Evolutionary conservation across 1,140 invertebrate species (phyloP).

Genomic region (Uloborus diversus): DNA sequence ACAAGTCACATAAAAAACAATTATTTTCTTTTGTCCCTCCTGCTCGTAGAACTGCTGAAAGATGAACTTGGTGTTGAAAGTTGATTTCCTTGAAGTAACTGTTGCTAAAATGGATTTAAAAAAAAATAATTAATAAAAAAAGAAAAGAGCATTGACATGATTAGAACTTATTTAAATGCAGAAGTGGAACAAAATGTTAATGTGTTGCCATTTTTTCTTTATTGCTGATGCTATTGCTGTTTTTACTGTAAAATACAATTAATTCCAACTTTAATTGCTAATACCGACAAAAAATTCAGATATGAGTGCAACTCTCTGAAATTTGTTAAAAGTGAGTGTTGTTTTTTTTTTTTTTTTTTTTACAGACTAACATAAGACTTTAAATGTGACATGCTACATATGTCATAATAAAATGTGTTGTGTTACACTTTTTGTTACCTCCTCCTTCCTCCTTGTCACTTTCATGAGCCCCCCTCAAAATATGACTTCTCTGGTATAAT

Average conservation of each 20-base stretch:
- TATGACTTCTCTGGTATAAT: no score
- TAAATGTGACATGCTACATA: no score
- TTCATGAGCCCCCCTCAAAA: no score
- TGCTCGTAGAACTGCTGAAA: background rate
- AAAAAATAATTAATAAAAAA: background rate
- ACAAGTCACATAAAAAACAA: background rate
- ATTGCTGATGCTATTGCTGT: background rate
- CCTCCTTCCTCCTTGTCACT: no score
- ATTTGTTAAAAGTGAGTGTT: no score
- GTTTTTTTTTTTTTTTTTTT: no score
- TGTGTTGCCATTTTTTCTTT: background rate
- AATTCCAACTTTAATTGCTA: background rate
- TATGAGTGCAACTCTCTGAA: no score
- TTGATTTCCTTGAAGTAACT: conserved; percentile 16
- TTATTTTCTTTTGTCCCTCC: conserved; percentile 28
- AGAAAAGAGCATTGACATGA: background rate
- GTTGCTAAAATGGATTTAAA: conserved; percentile 2
- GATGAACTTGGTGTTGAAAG: conserved; percentile 23
- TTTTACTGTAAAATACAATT: no score
- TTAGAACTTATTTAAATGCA: background rate
- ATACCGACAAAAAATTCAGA: background rate
- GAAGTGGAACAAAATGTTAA: background rate
- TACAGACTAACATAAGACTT: no score
- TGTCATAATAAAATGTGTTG: no score
- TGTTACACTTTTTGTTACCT: no score